phyloP scores from a whole-genome alignment of 92 coral and sea anemone species.

The Epizoanthus ramosus region DNA sequence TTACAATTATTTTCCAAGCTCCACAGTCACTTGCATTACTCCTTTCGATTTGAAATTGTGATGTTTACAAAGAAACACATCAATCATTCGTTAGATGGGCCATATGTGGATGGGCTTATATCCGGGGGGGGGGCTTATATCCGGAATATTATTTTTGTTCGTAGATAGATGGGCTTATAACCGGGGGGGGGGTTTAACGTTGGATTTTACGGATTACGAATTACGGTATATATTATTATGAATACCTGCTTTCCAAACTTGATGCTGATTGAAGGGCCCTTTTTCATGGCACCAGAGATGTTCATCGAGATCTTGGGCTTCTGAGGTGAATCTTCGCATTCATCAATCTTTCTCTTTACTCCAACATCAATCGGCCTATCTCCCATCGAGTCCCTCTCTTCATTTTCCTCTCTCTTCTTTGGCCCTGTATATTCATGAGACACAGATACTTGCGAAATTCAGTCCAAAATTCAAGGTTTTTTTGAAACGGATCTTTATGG shows the following conservation, averaged over 20 bases:
- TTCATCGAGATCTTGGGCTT: slow-evolving; percentile 63
- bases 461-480: slow-evolving; percentile 24
- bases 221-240: no score
- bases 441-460: slow-evolving; percentile 36
- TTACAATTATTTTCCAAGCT: no score
- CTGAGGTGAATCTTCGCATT: neutral
- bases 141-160: no score
- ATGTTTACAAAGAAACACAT: no score
- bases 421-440: slow-evolving; percentile 37
- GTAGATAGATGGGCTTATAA: no score
- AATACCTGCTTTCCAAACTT: slow-evolving; percentile 59
- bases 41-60: no score
- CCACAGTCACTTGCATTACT: no score
- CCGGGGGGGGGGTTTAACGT: no score
- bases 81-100: no score
- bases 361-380: slow-evolving; percentile 18
- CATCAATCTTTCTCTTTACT: slow-evolving; percentile 9
- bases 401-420: neutral
- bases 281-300: slow-evolving; percentile 40
- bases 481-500: slow-evolving; percentile 9
- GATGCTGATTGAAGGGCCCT: slow-evolving; percentile 43
- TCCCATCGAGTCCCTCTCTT: neutral
- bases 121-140: no score
- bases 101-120: no score
- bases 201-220: no score